phyloP scores from a whole-genome alignment of 2,797 vertebrate genomes.

The Lagorchestes hirsutus region DNA sequence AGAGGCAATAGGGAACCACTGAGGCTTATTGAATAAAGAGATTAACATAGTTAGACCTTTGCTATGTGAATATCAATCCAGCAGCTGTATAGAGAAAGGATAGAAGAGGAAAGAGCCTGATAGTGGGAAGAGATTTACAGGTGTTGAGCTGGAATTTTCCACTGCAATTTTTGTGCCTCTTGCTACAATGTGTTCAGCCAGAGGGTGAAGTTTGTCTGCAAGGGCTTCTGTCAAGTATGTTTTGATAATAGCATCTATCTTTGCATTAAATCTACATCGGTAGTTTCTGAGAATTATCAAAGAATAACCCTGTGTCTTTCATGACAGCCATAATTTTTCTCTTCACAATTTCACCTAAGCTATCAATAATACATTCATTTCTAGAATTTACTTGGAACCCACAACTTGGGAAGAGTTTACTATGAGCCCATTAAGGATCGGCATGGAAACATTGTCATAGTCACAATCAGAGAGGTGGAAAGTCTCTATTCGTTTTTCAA shows the following conservation, averaged over 20 bases:
- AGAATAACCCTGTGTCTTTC: slow-evolving; percentile 48
- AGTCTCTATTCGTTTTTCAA: slow-evolving; percentile 94
- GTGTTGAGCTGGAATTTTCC: slow-evolving; percentile 78
- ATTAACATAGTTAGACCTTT: not conserved
- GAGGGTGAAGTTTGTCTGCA: slow-evolving; percentile 73
- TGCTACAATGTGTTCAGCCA: slow-evolving; percentile 78
- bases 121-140: slow-evolving; percentile 83
- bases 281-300: slow-evolving; percentile 51
- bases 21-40: not conserved
- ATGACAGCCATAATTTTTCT: slow-evolving; percentile 11
- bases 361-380: slow-evolving; percentile 76
- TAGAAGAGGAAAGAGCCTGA: not conserved
- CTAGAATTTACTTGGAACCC: slow-evolving; percentile 96
- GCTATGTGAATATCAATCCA: not conserved
- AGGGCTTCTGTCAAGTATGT: slow-evolving; percentile 78
- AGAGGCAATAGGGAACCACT: not conserved
- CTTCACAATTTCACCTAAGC: slow-evolving; percentile 13
- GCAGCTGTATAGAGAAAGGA: not conserved
- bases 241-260: slow-evolving; percentile 61
- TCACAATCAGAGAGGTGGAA: slow-evolving; percentile 94
- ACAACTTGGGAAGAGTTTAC: slow-evolving; percentile 96
- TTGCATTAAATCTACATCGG: slow-evolving; percentile 42
- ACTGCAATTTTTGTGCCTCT: slow-evolving; percentile 79
- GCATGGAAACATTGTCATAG: slow-evolving; percentile 95
- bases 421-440: slow-evolving; percentile 98